Conservation (phyloP, 2,888 invertebrate genomes). For the Aricia artaxerxes region DNA sequence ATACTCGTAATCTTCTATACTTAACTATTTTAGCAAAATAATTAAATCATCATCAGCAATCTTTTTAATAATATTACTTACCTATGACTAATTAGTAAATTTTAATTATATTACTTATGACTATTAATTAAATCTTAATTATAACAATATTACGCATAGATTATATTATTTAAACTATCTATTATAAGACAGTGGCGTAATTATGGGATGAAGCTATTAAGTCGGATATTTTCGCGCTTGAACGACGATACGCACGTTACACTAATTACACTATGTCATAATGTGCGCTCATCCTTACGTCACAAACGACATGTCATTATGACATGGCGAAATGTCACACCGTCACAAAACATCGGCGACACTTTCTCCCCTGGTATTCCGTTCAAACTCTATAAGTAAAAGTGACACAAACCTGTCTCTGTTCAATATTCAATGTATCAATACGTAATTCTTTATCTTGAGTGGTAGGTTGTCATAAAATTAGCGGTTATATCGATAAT, state of each 20-base stretch:
- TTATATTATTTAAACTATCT: no score
- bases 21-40: no score
- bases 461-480: neutral
- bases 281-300: constrained; percentile 29
- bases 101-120: no score
- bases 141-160: no score
- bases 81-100: no score
- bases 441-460: neutral
- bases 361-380: constrained; percentile 50
- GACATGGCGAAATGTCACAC: constrained; percentile 44
- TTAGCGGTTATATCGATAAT: neutral
- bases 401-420: constrained; percentile 59
- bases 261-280: constrained; percentile 19
- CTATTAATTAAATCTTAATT: no score
- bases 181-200: no score
- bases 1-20: no score
- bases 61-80: no score
- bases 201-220: no score
- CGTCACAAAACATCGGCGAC: constrained; percentile 46
- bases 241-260: neutral
- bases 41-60: no score
- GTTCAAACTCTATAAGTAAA: constrained; percentile 57
- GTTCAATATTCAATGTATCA: constrained; percentile 42
- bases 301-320: constrained; percentile 37
- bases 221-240: neutral